Conservation (phyloP, 2,113 vertebrate genomes). For the Erythrolamprus reginae region DNA sequence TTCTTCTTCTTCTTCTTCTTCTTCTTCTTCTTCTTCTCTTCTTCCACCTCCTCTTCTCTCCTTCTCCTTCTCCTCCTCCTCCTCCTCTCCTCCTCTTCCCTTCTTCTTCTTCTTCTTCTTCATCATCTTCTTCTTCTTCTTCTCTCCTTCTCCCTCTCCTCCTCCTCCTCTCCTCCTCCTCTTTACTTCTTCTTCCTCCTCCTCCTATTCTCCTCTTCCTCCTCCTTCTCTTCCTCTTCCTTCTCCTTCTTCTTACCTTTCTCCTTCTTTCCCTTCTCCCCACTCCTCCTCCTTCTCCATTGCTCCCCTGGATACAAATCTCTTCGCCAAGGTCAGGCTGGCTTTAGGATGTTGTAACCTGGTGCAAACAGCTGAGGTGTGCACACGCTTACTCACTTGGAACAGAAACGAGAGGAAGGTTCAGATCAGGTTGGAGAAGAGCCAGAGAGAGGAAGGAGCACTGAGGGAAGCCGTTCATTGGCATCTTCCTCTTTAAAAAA, state of each 20-base stretch:
- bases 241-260: no score
- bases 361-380: fast-evolving
- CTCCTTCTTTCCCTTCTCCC: no score
- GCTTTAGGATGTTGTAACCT: fast-evolving
- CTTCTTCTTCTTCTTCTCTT: no score
- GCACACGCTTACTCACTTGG: neutral
- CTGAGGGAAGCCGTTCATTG: constrained; percentile 41
- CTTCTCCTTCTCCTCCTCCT: no score
- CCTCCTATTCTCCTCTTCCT: no score
- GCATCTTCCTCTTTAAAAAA: constrained; percentile 43
- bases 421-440: constrained; percentile 36
- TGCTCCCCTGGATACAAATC: neutral
- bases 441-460: constrained; percentile 41
- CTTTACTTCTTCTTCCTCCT: neutral
- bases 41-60: no score
- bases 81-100: no score
- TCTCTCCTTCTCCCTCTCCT: neutral
- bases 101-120: neutral
- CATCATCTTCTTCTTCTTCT: neutral
- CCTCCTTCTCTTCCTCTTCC: no score
- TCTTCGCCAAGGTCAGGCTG: neutral
- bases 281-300: neutral
- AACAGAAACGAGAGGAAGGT: constrained; percentile 24
- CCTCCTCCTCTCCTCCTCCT: neutral
- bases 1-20: no score